Conservation (phyloP, 2,113 vertebrate genomes). For the Motacilla alba region DNA sequence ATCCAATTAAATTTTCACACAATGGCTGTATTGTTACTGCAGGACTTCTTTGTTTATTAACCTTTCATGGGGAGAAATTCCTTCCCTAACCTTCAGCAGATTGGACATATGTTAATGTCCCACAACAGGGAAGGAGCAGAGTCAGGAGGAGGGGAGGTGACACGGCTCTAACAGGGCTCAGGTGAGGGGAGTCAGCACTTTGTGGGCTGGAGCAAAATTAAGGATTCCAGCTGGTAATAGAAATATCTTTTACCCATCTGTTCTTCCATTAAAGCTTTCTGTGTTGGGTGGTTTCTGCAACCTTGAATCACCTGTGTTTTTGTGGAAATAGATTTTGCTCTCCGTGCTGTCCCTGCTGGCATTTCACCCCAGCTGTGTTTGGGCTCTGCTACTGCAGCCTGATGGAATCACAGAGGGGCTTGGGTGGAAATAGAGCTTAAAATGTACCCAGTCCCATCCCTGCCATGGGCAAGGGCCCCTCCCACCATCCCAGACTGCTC, state of each 20-base stretch:
- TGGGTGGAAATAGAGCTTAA: background rate
- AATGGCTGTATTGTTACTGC: constrained; percentile 23
- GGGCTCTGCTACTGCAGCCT: background rate
- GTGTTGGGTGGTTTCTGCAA: rapidly evolving
- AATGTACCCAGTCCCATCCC: rapidly evolving
- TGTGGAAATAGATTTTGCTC: background rate
- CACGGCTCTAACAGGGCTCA: background rate
- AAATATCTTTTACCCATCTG: background rate
- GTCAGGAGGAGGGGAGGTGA: background rate
- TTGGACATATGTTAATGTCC: background rate
- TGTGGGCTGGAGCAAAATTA: background rate
- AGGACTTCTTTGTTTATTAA: constrained; percentile 48
- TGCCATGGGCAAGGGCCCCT: background rate
- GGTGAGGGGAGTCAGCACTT: background rate
- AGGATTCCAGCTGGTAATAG: background rate
- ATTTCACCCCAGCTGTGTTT: background rate
- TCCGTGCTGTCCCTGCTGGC: background rate
- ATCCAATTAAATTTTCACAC: constrained; percentile 61
- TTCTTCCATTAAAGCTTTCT: background rate
- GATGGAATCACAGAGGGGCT: background rate
- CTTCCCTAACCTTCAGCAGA: background rate
- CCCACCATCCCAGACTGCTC: rapidly evolving
- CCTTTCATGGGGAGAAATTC: constrained; percentile 20
- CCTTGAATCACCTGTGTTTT: background rate
- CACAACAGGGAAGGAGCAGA: background rate